A percentile compares a stretch with the other conserved stretches of the same genome.
These are phyloP conservation scores for Drosophila tani DNA, from an alignment of 1,140 invertebrate species.

Conservation along the genomic window DNA sequence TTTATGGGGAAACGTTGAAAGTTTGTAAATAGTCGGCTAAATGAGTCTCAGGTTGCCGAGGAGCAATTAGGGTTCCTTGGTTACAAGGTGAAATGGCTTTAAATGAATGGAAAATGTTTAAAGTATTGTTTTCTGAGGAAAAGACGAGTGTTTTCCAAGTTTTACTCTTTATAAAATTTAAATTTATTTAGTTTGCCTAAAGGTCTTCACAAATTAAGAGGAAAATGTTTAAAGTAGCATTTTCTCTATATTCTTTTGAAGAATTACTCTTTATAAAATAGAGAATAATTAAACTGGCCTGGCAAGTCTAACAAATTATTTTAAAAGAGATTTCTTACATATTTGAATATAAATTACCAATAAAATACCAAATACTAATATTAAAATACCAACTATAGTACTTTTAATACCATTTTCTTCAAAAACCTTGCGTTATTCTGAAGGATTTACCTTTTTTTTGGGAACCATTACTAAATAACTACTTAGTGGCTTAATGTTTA, in stretches of 20 bases:
- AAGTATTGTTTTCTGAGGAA: background rate
- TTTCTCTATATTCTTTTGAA: background rate
- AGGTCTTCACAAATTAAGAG: no score
- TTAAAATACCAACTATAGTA: background rate
- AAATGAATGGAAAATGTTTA: background rate
- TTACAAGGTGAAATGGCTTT: background rate
- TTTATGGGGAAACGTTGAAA: background rate
- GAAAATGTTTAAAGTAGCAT: no score
- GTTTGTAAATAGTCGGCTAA: conserved; percentile 18
- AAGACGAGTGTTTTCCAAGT: background rate
- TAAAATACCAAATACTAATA: no score
- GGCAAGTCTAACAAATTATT: fast-evolving
- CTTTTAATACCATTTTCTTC: background rate
- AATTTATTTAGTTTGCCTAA: background rate
- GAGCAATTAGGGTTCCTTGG: background rate
- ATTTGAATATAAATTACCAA: background rate
- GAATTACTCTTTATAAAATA: no score
- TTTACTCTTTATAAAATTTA: background rate
- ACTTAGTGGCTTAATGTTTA: background rate
- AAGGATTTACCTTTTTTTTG: background rate
- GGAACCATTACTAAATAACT: background rate
- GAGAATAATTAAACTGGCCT: background rate
- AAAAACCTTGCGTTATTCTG: background rate
- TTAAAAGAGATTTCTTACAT: no score
- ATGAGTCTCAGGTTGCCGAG: background rate